Base-by-base conservation (phyloP, 2,888 invertebrate genomes). In the Coecobrya sp. region DNA sequence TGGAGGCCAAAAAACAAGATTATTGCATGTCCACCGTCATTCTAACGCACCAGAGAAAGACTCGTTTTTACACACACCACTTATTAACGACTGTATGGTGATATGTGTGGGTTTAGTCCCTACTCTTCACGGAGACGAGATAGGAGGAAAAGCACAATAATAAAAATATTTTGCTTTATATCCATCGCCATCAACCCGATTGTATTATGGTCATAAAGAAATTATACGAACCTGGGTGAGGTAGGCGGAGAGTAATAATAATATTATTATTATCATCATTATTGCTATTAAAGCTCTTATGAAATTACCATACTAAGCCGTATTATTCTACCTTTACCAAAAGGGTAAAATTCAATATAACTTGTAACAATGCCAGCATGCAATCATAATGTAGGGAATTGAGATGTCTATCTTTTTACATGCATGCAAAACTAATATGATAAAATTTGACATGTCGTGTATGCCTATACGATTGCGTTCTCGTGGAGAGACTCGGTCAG, bases 1-100 rank as follows among this genome's bases (percentile, higher is more conserved):
- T 10, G 45, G 16, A 22, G 22, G 36, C 30, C n/a, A 73, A 8
- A 45, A 45, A 73, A 73, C 42, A 45, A 19, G 19, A 73, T 73
- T 73, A 73, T 73, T 73, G 73, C 73, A 73, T 73, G 73, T 73
- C 45, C 36, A 42, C 19, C 19, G 36, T 73, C 73, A 73, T 36
- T 65, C 16, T 5, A n/a, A 7, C 27, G 22, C 25, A 22, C 25
- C 59, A 22, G 22, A 65, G 22, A 22, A 5, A 25, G 22, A 52
- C 22, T 59, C n/a, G 36, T n/a, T 42, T 36, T 70, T 70, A 42
- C 70, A 70, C 36, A 10, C 25, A 62, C 36, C 30, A 70, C 30
- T 68, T 30, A 27, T 68, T 68, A 68, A 27, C 70, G 8, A 70
- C 30, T 7, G 13, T 36, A 42, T 70, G 36, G 36, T 70, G 1